phyloP scores from a whole-genome alignment of 1,140 invertebrate genomes.

The Aphis gossypii region DNA sequence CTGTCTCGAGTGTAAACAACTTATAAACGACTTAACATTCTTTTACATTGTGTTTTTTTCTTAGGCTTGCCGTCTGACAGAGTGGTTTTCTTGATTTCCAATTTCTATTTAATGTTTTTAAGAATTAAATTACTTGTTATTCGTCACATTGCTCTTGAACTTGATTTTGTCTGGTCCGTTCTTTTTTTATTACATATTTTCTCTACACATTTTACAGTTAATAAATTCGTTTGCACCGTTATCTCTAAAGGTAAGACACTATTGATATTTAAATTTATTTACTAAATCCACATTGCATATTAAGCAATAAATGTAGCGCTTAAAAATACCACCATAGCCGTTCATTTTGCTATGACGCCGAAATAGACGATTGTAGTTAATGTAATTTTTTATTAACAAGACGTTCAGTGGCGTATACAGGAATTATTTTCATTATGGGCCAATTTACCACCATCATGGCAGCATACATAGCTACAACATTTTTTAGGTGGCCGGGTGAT shows the following conservation, averaged over 20 bases:
- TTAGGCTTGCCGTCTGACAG: neutral
- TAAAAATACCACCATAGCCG: neutral
- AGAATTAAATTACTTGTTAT: neutral
- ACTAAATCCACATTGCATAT: neutral
- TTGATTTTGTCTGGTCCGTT: neutral
- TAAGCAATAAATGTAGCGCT: neutral
- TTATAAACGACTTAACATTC: neutral
- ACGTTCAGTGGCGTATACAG: too few species aligned
- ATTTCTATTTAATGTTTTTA: neutral
- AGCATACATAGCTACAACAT: too few species aligned
- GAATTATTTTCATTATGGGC: too few species aligned
- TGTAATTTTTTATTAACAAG: neutral
- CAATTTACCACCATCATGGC: too few species aligned
- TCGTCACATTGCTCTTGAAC: neutral
- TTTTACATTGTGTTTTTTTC: neutral
- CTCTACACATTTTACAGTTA: neutral
- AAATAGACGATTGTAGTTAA: neutral
- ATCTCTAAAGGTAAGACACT: conserved; percentile 22
- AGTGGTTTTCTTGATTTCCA: neutral
- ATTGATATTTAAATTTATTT: neutral
- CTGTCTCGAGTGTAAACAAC: neutral
- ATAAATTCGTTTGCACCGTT: neutral
- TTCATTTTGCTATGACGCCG: neutral
- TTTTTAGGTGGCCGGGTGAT: too few species aligned
- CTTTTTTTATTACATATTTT: neutral